phyloP scores from a whole-genome alignment of 2,888 invertebrate species.

The Apocheima hispidaria region DNA sequence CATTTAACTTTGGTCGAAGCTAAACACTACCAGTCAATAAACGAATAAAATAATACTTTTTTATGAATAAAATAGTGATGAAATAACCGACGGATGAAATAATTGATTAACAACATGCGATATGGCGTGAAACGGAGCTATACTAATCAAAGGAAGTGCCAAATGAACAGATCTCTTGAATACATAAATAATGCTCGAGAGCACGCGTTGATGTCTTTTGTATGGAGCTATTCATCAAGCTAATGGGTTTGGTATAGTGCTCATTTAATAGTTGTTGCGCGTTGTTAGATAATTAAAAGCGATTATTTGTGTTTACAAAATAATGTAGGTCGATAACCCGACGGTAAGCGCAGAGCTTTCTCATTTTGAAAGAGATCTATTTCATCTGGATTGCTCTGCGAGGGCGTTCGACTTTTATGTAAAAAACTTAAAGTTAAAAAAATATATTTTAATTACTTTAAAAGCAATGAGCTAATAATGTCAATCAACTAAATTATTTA shows the following conservation, averaged over 20 bases:
- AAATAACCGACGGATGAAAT: neutral
- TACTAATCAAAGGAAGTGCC: conserved; percentile 9
- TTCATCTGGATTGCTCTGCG: neutral
- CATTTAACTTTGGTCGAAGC: too few species aligned
- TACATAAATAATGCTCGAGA: conserved; percentile 3
- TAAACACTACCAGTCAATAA: too few species aligned
- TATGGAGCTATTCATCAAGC: conserved; percentile 9
- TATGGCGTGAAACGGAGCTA: conserved; percentile 15
- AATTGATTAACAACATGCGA: conserved; percentile 11
- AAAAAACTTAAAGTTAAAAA: too few species aligned
- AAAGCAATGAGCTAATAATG: too few species aligned
- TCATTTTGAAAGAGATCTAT: neutral
- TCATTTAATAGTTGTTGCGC: conserved; percentile 1
- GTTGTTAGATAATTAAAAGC: conserved; percentile 1
- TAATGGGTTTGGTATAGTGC: neutral
- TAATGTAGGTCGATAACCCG: neutral
- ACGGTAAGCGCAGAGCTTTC: conserved; percentile 2
- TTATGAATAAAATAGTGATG: too few species aligned
- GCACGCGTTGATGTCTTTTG: conserved; percentile 31
- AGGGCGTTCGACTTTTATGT: too few species aligned
- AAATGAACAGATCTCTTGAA: neutral
- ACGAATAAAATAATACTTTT: too few species aligned
- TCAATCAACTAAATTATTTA: too few species aligned
- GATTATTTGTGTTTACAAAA: conserved; percentile 6
- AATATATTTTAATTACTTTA: too few species aligned